Evolutionary conservation across 2,888 invertebrate species (phyloP).

Genomic region (Amphimallon solstitiale): DNA sequence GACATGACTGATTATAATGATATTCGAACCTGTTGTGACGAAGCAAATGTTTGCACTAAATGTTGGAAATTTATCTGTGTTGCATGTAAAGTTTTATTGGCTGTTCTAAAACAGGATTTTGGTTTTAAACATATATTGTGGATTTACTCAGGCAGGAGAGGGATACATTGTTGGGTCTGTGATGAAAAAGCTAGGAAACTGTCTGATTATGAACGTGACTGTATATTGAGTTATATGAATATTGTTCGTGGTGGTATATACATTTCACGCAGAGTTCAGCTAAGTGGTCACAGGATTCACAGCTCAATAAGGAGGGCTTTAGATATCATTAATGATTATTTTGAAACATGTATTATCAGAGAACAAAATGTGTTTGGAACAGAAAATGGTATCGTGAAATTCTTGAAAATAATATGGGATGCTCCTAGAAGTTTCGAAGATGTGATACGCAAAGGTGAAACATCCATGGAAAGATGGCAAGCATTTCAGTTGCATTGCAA

Average conservation of each 20-base stretch:
- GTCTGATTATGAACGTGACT: background rate
- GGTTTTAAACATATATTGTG: slow-evolving; percentile 6
- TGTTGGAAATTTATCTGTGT: slow-evolving; percentile 16
- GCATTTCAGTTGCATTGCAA: background rate
- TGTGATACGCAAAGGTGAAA: background rate
- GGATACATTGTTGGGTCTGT: slow-evolving; percentile 17
- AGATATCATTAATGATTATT: slow-evolving; percentile 2
- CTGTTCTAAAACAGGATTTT: slow-evolving; percentile 2
- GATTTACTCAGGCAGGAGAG: slow-evolving; percentile 1
- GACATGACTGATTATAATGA: slow-evolving; percentile 7
- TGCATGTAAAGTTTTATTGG: slow-evolving; percentile 15
- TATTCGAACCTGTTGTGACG: background rate
- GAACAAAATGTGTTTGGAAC: slow-evolving; percentile 6
- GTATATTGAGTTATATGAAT: slow-evolving; percentile 10
- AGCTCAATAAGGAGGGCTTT: slow-evolving; percentile 7
- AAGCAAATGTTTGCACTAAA: background rate
- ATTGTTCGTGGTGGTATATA: background rate
- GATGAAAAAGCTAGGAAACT: background rate
- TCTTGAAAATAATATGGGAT: slow-evolving; percentile 77
- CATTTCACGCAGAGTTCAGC: background rate
- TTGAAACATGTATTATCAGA: background rate
- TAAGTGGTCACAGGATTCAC: background rate
- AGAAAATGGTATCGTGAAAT: slow-evolving; percentile 66
- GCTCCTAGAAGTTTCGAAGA: background rate
- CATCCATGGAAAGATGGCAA: slow-evolving; percentile 1